Evolutionary conservation across 2,888 invertebrate genomes (phyloP).

Genomic region (Hedya salicella): DNA sequence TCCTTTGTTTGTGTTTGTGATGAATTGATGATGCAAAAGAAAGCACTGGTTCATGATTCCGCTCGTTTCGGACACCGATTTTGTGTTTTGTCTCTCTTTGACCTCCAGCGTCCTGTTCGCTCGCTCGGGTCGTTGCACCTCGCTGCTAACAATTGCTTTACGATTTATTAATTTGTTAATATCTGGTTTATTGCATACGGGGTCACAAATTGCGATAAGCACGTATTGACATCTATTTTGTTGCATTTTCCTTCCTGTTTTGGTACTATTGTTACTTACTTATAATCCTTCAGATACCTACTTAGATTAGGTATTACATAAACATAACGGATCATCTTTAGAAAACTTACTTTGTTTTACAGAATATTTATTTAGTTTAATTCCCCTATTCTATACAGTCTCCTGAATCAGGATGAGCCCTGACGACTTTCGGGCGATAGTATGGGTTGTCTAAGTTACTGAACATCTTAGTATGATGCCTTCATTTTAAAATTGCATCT

Average conservation of each 20-base stretch:
- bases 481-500: no score
- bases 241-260: conserved; percentile 5
- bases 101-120: conserved; percentile 34
- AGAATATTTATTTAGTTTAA: no score
- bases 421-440: no score
- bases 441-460: no score
- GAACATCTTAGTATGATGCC: no score
- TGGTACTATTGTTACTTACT: not conserved
- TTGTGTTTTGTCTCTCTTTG: conserved; percentile 49
- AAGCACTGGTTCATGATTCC: conserved; percentile 58
- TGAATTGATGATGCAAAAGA: conserved; percentile 23
- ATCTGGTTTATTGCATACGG: conserved; percentile 19
- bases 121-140: conserved; percentile 47
- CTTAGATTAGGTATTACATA: no score
- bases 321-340: no score
- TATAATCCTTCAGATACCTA: not conserved
- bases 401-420: no score
- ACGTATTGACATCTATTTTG: not conserved
- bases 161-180: conserved; percentile 46
- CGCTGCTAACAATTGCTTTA: conserved; percentile 48
- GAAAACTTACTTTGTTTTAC: not conserved
- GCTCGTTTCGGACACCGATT: conserved; percentile 60
- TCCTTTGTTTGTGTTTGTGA: not conserved
- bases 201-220: conserved; percentile 18
- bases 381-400: no score